These are phyloP conservation scores for Pipistrellus pipistrellus DNA, from an alignment of 2,797 vertebrate species.

Conservation along the genomic window DNA sequence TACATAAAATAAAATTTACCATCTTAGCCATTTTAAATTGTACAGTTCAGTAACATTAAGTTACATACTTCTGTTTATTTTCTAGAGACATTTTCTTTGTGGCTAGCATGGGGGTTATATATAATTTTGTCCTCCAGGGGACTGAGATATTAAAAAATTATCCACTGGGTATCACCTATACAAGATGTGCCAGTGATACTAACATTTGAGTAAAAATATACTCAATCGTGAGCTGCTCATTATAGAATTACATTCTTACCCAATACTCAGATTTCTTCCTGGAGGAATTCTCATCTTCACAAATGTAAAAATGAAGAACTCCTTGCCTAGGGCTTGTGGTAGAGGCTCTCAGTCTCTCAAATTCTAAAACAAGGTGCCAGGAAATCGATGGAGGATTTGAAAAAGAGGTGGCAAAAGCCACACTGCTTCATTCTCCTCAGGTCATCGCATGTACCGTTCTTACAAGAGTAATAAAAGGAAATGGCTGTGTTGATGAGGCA, in stretches of 20 bases:
- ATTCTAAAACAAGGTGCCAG: background rate
- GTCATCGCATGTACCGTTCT: background rate
- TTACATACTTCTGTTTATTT: background rate
- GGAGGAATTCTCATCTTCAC: background rate
- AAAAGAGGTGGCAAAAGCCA: background rate
- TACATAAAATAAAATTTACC: background rate
- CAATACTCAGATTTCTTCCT: background rate
- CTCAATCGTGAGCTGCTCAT: background rate
- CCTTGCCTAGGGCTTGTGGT: background rate
- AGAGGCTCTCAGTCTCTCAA: background rate
- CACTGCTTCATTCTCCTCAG: background rate
- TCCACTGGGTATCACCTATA: background rate
- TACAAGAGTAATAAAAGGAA: background rate
- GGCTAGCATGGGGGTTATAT: background rate
- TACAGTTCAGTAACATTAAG: background rate
- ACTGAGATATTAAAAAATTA: conserved; percentile 18
- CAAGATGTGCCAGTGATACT: background rate
- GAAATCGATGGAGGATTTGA: background rate
- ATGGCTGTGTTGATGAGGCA: background rate
- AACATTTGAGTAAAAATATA: background rate
- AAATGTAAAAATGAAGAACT: background rate
- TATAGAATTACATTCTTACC: conserved; percentile 26
- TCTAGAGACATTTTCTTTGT: conserved; percentile 15
- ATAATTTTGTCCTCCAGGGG: conserved; percentile 32
- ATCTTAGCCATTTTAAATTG: background rate